These are phyloP conservation scores for Drosophila insularis DNA, from an alignment of 1,140 invertebrate genomes.

Conservation along the genomic window DNA sequence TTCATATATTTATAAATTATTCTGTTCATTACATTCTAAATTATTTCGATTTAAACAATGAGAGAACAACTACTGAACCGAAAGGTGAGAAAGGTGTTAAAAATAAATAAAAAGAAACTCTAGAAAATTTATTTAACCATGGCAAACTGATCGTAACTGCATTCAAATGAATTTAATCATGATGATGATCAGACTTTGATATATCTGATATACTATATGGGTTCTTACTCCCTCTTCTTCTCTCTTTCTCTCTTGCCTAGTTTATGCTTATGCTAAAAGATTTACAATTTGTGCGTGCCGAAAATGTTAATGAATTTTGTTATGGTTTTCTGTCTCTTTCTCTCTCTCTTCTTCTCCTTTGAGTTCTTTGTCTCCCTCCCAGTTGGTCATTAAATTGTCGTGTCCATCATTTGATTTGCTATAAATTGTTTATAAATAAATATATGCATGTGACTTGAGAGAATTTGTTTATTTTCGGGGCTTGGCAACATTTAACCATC, in stretches of 20 bases:
- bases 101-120: not conserved
- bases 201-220: not conserved
- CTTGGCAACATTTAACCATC: slow-evolving; percentile 17
- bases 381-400: slow-evolving; percentile 14
- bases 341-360: not conserved
- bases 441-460: slow-evolving; percentile 41
- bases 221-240: too few species aligned
- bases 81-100: slow-evolving; percentile 1
- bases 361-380: not conserved
- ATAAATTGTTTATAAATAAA: slow-evolving; percentile 62
- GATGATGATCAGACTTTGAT: not conserved
- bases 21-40: not conserved
- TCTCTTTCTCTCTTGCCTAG: slow-evolving; percentile 13
- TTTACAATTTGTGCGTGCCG: slow-evolving; percentile 79
- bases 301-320: slow-evolving; percentile 78
- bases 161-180: not conserved
- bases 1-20: too few species aligned
- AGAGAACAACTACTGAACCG: not conserved
- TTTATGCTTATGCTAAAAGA: slow-evolving; percentile 75
- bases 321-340: slow-evolving; percentile 44
- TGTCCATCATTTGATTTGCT: slow-evolving; percentile 57
- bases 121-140: not conserved
- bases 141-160: not conserved
- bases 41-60: not conserved
- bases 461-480: slow-evolving; percentile 14